Conservation (phyloP, 2,888 invertebrate genomes). For the Ectropis crepuscularia region DNA sequence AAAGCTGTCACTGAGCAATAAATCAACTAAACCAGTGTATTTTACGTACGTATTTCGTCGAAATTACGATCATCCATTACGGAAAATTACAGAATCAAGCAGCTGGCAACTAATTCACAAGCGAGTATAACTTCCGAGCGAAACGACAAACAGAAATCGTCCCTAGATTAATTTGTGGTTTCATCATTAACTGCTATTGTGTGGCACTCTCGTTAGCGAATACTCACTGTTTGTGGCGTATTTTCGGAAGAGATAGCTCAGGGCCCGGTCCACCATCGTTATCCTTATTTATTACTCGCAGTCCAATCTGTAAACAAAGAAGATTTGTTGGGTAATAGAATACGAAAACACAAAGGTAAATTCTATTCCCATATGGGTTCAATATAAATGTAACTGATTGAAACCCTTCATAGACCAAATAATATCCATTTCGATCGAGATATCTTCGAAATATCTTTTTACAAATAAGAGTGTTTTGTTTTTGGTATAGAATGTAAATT, state of each 20-base stretch:
- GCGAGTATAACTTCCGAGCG: conserved; percentile 9
- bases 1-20: conserved; percentile 37
- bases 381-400: conserved; percentile 20
- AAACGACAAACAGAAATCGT: conserved; percentile 14
- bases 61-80: conserved; percentile 19
- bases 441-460: not conserved
- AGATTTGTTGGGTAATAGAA: conserved; percentile 19
- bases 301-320: conserved; percentile 63
- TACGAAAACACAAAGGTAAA: conserved; percentile 29
- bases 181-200: conserved; percentile 36
- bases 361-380: conserved; percentile 9
- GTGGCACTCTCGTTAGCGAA: not conserved
- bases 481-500: not conserved
- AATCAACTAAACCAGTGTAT: conserved; percentile 38
- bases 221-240: conserved; percentile 59
- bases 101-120: conserved; percentile 10
- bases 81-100: conserved; percentile 11
- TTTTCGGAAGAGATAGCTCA: conserved; percentile 59
- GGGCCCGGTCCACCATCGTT: conserved; percentile 66
- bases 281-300: conserved; percentile 58
- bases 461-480: conserved; percentile 2
- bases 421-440: not conserved
- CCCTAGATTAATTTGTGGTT: conserved; percentile 15
- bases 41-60: conserved; percentile 11
- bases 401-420: not conserved